Conservation (phyloP, 2,888 invertebrate species). For the Brassicogethes aeneus region DNA sequence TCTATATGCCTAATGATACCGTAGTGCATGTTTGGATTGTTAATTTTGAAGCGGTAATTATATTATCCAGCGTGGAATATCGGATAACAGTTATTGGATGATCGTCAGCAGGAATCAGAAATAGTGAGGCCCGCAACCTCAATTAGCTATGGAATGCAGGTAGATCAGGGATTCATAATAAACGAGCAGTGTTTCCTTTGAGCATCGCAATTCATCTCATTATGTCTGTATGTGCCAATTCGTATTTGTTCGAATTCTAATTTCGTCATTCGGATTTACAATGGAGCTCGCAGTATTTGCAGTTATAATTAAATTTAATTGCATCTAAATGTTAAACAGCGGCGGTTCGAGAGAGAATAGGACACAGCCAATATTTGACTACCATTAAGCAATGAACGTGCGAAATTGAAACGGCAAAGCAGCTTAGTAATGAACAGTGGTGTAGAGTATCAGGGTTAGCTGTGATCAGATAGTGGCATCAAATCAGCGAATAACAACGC, state of each 20-base stretch:
- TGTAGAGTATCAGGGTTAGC: conserved; percentile 11
- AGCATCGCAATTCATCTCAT: no score
- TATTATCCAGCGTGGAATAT: no score
- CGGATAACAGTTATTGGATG: no score
- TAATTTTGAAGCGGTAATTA: no score
- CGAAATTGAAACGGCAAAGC: conserved; percentile 30
- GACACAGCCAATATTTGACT: conserved; percentile 6
- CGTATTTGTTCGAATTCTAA: background rate
- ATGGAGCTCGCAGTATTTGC: background rate
- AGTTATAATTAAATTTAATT: background rate
- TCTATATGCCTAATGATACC: no score
- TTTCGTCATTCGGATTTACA: background rate
- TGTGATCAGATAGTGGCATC: conserved; percentile 40
- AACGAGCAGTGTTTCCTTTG: no score
- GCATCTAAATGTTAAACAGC: conserved; percentile 1
- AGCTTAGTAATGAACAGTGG: conserved; percentile 23
- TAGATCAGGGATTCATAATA: no score
- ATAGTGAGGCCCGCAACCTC: no score
- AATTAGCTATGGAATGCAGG: no score
- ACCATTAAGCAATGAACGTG: conserved; percentile 9
- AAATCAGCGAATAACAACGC: conserved; percentile 43
- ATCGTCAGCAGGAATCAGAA: no score
- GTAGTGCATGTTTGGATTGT: no score
- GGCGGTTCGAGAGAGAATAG: conserved; percentile 1
- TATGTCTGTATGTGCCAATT: no score